Evolutionary conservation across 2,797 vertebrate genomes (phyloP).

Genomic region (Falco novaeseelandiae): DNA sequence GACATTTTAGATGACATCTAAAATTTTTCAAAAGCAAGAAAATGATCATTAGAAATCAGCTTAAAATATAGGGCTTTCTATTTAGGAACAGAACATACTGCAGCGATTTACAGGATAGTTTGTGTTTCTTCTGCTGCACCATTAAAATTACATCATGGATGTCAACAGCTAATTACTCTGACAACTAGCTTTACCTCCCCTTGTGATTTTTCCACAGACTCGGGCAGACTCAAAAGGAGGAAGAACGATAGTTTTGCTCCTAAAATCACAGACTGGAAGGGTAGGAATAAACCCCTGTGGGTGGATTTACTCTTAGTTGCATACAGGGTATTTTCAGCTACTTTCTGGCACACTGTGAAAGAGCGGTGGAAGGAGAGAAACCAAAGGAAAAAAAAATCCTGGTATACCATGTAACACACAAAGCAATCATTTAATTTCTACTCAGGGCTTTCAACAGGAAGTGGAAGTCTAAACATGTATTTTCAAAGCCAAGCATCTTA

Average conservation of each 20-base stretch:
- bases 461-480: neutral
- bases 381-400: neutral
- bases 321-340: neutral
- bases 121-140: neutral
- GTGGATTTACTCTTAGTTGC: neutral
- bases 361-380: neutral
- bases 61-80: neutral
- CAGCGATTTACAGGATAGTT: neutral
- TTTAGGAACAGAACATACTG: neutral
- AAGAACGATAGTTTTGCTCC: neutral
- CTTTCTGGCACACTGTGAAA: neutral
- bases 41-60: neutral
- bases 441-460: constrained; percentile 2
- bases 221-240: neutral
- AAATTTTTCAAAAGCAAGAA: neutral
- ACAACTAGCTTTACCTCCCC: neutral
- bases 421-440: neutral
- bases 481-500: neutral
- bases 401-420: neutral
- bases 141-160: constrained; percentile 15
- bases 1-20: neutral
- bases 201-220: neutral
- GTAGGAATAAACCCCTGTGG: neutral
- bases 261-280: constrained; percentile 3
- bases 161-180: constrained; percentile 21